These are phyloP conservation scores for Zootermopsis nevadensis DNA, from an alignment of 2,888 invertebrate genomes.

Conservation along the genomic window DNA sequence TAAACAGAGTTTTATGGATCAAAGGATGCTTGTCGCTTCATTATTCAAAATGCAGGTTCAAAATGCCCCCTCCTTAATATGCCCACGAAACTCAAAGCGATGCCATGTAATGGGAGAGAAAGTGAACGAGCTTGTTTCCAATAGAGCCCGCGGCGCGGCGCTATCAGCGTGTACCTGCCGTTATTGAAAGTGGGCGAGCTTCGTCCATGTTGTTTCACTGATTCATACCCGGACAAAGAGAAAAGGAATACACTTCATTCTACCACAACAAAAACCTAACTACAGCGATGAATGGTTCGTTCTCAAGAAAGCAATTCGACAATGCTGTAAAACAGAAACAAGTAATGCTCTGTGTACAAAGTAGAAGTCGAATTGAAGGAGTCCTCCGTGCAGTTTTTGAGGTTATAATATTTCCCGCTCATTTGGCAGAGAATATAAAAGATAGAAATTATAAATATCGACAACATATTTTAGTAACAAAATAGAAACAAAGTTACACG, in stretches of 20 bases:
- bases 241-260: neutral
- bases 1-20: conserved; percentile 38
- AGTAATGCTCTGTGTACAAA: neutral
- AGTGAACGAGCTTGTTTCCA: conserved; percentile 11
- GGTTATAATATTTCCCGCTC: too few species aligned
- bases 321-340: neutral
- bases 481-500: too few species aligned
- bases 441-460: too few species aligned
- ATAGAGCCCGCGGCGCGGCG: neutral
- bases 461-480: too few species aligned
- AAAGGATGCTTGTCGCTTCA: conserved; percentile 17
- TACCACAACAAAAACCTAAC: conserved; percentile 24
- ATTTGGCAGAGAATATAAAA: too few species aligned
- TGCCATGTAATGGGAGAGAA: conserved; percentile 1
- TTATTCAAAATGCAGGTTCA: conserved; percentile 7
- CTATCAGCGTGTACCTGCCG: neutral
- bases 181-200: conserved; percentile 26
- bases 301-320: conserved; percentile 20
- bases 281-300: conserved; percentile 8
- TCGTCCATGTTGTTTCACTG: conserved; percentile 28
- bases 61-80: conserved; percentile 4
- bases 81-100: conserved; percentile 28
- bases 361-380: neutral
- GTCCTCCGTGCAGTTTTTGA: too few species aligned
- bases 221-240: conserved; percentile 15